phyloP scores from a whole-genome alignment of 1,140 invertebrate species.

The Lepidurus arcticus region DNA sequence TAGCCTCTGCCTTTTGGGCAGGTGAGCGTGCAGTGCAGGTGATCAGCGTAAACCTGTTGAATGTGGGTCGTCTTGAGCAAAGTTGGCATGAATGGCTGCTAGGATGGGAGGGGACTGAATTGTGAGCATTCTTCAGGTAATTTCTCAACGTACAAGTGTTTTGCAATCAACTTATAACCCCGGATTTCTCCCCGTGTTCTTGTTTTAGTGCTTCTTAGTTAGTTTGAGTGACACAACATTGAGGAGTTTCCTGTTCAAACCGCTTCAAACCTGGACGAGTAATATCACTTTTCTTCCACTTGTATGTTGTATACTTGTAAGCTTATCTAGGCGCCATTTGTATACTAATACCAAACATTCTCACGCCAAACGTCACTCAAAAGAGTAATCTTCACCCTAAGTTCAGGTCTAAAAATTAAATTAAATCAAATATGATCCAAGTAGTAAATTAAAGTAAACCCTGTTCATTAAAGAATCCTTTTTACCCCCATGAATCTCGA shows the following conservation, averaged over 20 bases:
- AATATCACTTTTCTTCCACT: too few relatives aligned
- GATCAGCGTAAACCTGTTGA: slow-evolving; percentile 18
- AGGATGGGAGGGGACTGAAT: slow-evolving; percentile 20
- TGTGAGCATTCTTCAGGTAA: slow-evolving; percentile 19
- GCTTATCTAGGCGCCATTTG: slow-evolving; percentile 14
- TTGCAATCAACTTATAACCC: background rate
- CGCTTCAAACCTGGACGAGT: background rate
- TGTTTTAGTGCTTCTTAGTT: background rate
- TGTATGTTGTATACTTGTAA: background rate
- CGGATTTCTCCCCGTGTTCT: background rate
- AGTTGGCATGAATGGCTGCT: slow-evolving; percentile 17
- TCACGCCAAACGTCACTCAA: background rate
- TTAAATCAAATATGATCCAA: too few relatives aligned
- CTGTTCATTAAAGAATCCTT: too few relatives aligned
- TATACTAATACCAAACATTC: background rate
- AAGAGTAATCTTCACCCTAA: too few relatives aligned
- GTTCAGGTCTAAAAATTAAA: too few relatives aligned
- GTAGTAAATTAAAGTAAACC: too few relatives aligned
- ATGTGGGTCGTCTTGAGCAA: slow-evolving; percentile 18
- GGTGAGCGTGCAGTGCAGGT: slow-evolving; percentile 16
- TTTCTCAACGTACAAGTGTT: background rate
- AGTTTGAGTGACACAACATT: background rate
- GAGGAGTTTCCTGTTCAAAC: background rate
- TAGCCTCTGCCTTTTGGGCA: background rate
- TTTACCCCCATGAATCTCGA: too few relatives aligned